Conservation (phyloP, 2,888 invertebrate genomes). For the Antheraea assamensis region DNA sequence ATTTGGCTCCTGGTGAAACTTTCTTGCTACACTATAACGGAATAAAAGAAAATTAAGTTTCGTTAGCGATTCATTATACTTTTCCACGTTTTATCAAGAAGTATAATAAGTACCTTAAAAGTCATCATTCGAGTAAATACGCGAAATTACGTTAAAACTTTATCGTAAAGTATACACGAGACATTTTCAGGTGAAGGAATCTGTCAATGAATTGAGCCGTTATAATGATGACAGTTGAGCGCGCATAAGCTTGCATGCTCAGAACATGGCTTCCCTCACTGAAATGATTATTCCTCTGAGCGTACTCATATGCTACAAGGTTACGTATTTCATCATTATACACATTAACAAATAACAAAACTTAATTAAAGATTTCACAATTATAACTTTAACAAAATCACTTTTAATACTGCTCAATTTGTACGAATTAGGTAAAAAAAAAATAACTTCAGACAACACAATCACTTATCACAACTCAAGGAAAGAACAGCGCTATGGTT, state of each 20-base stretch:
- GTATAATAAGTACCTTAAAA: neutral
- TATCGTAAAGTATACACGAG: neutral
- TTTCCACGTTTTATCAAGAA: neutral
- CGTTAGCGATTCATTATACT: neutral
- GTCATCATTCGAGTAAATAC: neutral
- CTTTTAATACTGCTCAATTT: slow-evolving; percentile 81
- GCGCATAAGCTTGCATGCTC: neutral
- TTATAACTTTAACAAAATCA: slow-evolving; percentile 82
- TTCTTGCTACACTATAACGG: slow-evolving; percentile 13
- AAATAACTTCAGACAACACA: slow-evolving; percentile 43
- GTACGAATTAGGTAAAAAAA: slow-evolving; percentile 73
- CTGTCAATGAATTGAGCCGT: neutral
- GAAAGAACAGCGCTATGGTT: slow-evolving; percentile 10
- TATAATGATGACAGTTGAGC: neutral
- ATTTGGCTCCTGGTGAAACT: slow-evolving; percentile 74
- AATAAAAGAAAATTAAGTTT: slow-evolving; percentile 7
- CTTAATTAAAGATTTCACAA: slow-evolving; percentile 77
- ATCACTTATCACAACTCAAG: slow-evolving; percentile 64
- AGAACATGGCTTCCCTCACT: neutral
- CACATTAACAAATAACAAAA: slow-evolving; percentile 79
- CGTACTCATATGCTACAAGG: neutral
- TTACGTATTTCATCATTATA: slow-evolving; percentile 52
- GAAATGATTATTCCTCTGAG: neutral
- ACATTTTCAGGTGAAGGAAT: neutral
- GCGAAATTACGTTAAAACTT: neutral